Evolutionary conservation across 2,888 invertebrate genomes (phyloP).

Genomic region (Nemotelus nigrinus): DNA sequence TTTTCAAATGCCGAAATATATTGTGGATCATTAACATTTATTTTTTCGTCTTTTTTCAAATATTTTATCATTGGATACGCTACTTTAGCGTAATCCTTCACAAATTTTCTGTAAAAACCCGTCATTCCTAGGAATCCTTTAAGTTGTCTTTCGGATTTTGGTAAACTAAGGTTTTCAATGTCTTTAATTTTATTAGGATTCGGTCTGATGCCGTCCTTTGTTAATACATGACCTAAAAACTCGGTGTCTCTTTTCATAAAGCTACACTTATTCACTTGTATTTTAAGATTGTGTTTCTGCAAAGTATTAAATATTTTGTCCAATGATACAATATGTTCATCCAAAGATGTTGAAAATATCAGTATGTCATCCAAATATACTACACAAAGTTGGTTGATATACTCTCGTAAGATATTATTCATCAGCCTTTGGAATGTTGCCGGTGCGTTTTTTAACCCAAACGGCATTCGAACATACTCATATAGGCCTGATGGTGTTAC

Average conservation of each 20-base stretch:
- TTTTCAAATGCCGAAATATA: conserved; percentile 50
- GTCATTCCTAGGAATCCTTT: conserved; percentile 49
- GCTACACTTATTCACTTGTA: conserved; percentile 45
- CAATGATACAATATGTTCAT: conserved; percentile 42
- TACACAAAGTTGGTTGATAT: conserved; percentile 45
- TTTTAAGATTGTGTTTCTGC: conserved; percentile 43
- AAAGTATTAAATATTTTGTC: conserved; percentile 36
- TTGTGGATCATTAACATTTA: conserved; percentile 47
- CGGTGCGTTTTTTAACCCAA: conserved; percentile 48
- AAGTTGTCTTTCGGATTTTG: conserved; percentile 49
- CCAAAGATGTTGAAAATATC: conserved; percentile 29
- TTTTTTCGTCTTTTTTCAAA: conserved; percentile 47
- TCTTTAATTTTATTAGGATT: conserved; percentile 44
- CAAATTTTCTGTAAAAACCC: conserved; percentile 48
- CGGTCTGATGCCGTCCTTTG: conserved; percentile 42
- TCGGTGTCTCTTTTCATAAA: conserved; percentile 45
- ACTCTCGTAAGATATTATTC: conserved; percentile 45
- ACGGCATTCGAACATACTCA: conserved; percentile 47
- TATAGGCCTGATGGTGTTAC: conserved; percentile 44
- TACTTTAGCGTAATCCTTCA: conserved; percentile 47
- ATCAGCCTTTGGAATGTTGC: conserved; percentile 48
- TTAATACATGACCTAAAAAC: conserved; percentile 42
- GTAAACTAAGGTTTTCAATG: conserved; percentile 37
- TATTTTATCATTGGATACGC: conserved; percentile 50
- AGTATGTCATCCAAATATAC: conserved; percentile 38